Evolutionary conservation across 2,113 vertebrate species (phyloP).

Genomic region (Opisthocomus hoazin): DNA sequence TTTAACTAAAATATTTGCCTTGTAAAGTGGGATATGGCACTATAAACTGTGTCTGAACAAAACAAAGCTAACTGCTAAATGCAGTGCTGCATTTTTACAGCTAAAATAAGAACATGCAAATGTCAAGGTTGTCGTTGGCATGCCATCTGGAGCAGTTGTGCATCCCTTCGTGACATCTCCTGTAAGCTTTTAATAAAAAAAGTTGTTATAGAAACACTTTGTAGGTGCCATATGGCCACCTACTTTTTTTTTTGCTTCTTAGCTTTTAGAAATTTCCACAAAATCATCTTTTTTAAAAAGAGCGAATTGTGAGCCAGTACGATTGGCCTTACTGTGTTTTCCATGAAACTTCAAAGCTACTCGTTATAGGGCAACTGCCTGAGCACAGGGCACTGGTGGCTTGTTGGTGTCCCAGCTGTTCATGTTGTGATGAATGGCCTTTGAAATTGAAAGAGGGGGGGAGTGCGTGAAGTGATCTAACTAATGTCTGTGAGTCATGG

Average conservation of each 20-base stretch:
- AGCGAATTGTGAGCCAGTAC: not conserved
- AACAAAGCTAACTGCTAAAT: not conserved
- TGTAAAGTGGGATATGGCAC: not conserved
- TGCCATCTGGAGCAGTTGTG: not conserved
- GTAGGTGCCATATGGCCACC: not conserved
- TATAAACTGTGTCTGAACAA: not conserved
- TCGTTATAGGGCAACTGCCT: not conserved
- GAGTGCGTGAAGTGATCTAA: not conserved
- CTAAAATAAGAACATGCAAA: not conserved
- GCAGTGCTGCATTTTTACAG: not conserved
- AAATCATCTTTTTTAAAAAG: not conserved
- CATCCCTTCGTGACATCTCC: not conserved
- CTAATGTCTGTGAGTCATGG: not conserved
- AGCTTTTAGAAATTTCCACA: not conserved
- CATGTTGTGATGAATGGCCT: not conserved
- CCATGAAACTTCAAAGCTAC: not conserved
- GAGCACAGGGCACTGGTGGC: not conserved
- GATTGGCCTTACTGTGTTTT: not conserved
- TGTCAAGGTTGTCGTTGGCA: not conserved
- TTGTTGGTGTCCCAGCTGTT: not conserved
- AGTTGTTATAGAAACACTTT: not conserved
- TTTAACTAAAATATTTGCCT: not conserved
- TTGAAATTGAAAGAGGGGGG: fast-evolving
- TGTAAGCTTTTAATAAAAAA: not conserved
- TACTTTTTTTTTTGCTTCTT: not conserved